Conservation (phyloP, 2,113 vertebrate species). For the Osmerus mordax region DNA sequence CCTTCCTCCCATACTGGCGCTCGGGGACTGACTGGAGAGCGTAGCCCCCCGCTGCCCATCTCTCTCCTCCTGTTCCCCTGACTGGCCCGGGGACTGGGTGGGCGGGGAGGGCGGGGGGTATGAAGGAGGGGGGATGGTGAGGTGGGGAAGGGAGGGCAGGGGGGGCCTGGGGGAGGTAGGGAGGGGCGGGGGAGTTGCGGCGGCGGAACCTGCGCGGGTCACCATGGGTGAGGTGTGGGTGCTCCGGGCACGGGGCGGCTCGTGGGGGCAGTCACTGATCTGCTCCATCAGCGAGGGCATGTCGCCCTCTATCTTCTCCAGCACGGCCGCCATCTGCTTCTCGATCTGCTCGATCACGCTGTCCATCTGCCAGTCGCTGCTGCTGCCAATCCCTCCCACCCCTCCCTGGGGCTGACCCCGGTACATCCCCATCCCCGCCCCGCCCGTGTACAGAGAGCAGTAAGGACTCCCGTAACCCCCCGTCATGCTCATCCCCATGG, state of each 20-base stretch:
- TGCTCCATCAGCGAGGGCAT: slow-evolving; percentile 78
- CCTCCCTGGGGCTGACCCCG: slow-evolving; percentile 44
- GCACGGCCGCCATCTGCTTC: slow-evolving; percentile 78
- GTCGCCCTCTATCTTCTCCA: slow-evolving; percentile 80
- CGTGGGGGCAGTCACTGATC: slow-evolving; percentile 74
- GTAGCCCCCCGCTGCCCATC: slow-evolving; percentile 51
- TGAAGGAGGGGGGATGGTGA: slow-evolving; percentile 22
- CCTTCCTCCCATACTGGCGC: slow-evolving; percentile 53
- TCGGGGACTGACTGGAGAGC: slow-evolving; percentile 59
- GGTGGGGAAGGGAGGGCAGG: slow-evolving; percentile 48
- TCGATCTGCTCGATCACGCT: slow-evolving; percentile 78
- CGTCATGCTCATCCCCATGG: slow-evolving; percentile 52
- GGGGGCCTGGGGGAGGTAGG: slow-evolving; percentile 56
- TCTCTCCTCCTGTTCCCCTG: slow-evolving; percentile 54
- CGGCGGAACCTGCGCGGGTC: slow-evolving; percentile 47
- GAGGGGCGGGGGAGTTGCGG: slow-evolving; percentile 49
- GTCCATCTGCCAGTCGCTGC: slow-evolving; percentile 78
- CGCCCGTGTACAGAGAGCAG: slow-evolving; percentile 60
- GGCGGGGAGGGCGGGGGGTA: slow-evolving; percentile 60
- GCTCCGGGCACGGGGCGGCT: slow-evolving; percentile 34
- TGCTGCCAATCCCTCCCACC: slow-evolving; percentile 24
- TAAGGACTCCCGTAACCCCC: slow-evolving; percentile 60
- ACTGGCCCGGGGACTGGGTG: slow-evolving; percentile 50
- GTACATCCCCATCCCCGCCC: slow-evolving; percentile 59
- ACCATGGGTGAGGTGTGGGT: slow-evolving; percentile 60